Base-by-base conservation (phyloP, 2,113 vertebrate genomes). In the Gymnocephalus cernua region DNA sequence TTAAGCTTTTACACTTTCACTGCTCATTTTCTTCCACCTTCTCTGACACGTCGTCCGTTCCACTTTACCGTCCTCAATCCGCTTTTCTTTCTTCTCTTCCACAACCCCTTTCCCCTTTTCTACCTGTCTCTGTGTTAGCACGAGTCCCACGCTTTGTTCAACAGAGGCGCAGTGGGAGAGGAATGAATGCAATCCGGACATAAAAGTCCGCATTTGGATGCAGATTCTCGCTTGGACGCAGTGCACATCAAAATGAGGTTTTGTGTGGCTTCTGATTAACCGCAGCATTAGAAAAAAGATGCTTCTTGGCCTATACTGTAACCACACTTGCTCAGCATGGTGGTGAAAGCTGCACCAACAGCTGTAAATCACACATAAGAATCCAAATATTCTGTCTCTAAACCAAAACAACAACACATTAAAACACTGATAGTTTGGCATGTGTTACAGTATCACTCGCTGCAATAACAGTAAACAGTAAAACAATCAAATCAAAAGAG, bases 1-100 rank as follows among this genome's bases (percentile, higher is more conserved):
- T 89, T 84, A 86, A 88, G 86, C 80, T 69, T 78, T 92, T 86
- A 77, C 83, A 80, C 54, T 83, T 81, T 82, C 70, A 29, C 62
- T 53, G 29, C 80, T 75, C 77, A 62, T 86, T 87, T 84, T 80
- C 83, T 64, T 53, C 66, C 3, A 25, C 77, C 53, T 47, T 74
- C 32, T 47, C 74, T 82, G 67, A 32, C 48, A 29, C 71, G 65
- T 78, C 45, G 81, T 74, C 74, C 16, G 66, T 92, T 90, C 79
- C 76, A 78, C 84, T 83, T 78, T 74, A 65, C 61, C 18, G 54
- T 85, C 86, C 79, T 86, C 61, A 66, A 18, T 77, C 4, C 0
- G 80, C 79, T 82, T 89, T 77, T 77, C 73, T 80, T 63, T 70
- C 57, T 48, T 78, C 57, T 63, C 44, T 48, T 65, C 48, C 62